Conservation (phyloP, 2,113 vertebrate species). For the Excalfactoria chinensis region DNA sequence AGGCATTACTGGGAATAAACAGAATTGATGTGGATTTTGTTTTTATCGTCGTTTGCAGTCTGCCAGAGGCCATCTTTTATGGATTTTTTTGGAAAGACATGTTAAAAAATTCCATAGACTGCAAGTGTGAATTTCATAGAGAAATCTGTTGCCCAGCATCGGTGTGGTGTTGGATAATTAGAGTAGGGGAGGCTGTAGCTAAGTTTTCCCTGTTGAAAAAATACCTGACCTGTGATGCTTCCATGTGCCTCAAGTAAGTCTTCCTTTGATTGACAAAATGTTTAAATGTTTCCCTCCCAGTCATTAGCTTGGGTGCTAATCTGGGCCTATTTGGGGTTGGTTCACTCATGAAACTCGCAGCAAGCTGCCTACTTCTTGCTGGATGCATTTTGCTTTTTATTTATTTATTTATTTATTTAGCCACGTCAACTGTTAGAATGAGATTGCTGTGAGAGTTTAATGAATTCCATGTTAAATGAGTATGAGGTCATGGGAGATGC, state of each 20-base stretch:
- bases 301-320: accelerated
- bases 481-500: neutral
- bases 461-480: neutral
- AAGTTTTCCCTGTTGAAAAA: neutral
- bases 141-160: neutral
- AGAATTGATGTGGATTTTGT: neutral
- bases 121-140: neutral
- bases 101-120: neutral
- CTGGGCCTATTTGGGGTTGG: neutral
- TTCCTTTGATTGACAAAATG: neutral
- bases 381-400: neutral
- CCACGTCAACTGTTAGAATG: neutral
- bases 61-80: neutral
- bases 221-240: neutral
- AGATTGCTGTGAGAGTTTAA: neutral
- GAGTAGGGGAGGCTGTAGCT: neutral
- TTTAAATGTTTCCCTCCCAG: neutral
- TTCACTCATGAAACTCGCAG: neutral
- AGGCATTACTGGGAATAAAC: neutral
- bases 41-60: neutral
- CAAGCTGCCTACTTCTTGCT: neutral
- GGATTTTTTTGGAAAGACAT: neutral
- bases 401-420: neutral
- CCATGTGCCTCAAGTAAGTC: neutral
- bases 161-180: neutral